phyloP scores from a whole-genome alignment of 2,888 invertebrate genomes.

The Platycheirus albimanus region DNA sequence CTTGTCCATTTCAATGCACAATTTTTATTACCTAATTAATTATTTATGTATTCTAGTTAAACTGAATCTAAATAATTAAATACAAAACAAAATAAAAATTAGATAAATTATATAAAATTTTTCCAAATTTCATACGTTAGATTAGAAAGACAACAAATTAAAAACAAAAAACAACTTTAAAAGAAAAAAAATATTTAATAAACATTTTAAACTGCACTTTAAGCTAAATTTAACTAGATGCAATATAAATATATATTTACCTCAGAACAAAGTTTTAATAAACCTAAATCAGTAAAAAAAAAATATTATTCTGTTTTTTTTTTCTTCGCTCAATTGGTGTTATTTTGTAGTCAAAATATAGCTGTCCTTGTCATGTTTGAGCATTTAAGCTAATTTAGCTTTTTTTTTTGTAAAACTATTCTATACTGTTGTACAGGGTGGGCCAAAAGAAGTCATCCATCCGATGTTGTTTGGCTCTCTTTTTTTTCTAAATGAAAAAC shows the following conservation, averaged over 20 bases:
- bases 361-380: no score
- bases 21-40: conserved; percentile 50
- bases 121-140: conserved; percentile 67
- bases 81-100: conserved; percentile 27
- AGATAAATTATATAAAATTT: conserved; percentile 62
- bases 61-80: conserved; percentile 30
- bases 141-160: conserved; percentile 59
- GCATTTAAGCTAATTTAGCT: no score
- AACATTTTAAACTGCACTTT: conserved; percentile 49
- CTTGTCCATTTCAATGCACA: conserved; percentile 73
- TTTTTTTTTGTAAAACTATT: no score
- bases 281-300: conserved; percentile 9
- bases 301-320: neutral
- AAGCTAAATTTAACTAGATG: conserved; percentile 54
- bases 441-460: no score
- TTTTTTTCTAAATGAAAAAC: no score
- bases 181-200: no score
- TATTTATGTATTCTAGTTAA: conserved; percentile 62
- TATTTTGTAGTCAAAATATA: no score
- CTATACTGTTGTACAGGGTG: no score
- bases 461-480: no score
- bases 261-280: conserved; percentile 34
- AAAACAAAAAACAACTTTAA: conserved; percentile 30
- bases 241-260: conserved; percentile 54
- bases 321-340: no score